These are phyloP conservation scores for Semnornis frantzii DNA, from an alignment of 2,113 vertebrate species.

Conservation along the genomic window DNA sequence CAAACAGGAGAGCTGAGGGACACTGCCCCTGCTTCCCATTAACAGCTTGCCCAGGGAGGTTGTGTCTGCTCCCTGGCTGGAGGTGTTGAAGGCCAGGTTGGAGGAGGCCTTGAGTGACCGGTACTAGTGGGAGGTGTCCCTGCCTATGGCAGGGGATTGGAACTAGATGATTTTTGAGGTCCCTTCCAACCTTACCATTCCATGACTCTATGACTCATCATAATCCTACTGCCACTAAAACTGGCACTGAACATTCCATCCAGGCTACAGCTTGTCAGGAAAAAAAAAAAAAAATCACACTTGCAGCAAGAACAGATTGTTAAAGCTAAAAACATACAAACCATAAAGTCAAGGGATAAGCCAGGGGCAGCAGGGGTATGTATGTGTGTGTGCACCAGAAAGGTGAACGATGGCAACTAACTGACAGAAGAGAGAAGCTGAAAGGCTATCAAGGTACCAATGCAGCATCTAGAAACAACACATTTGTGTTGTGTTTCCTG, in stretches of 20 bases:
- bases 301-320: not conserved
- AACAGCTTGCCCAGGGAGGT: too few species aligned
- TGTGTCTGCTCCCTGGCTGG: too few species aligned
- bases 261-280: not conserved
- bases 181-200: too few species aligned
- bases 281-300: not conserved
- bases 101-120: too few species aligned
- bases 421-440: not conserved
- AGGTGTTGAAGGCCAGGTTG: too few species aligned
- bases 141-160: too few species aligned
- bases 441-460: not conserved
- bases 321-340: not conserved
- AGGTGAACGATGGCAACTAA: not conserved
- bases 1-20: not conserved
- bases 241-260: not conserved
- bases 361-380: rapidly evolving
- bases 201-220: not conserved
- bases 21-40: not conserved
- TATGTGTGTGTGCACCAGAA: rapidly evolving
- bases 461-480: not conserved
- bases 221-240: constrained; percentile 13
- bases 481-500: not conserved
- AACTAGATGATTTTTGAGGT: too few species aligned
- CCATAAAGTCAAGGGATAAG: not conserved
- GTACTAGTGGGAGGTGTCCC: too few species aligned